Conservation (phyloP, 1,140 invertebrate genomes). For the Drosophila hydei region DNA sequence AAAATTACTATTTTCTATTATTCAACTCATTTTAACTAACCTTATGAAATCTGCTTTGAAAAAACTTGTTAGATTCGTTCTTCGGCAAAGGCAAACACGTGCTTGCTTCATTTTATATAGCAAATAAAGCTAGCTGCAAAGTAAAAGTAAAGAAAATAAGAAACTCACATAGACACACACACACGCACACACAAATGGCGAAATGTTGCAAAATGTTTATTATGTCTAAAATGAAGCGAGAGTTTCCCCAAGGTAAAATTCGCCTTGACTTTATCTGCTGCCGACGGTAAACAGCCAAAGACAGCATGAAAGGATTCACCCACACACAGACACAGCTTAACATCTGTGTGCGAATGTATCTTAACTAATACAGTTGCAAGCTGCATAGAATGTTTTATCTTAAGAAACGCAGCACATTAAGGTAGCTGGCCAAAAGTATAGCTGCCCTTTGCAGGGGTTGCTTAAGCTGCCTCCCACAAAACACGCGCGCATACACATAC, state of each 20-base stretch:
- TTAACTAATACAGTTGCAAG: constrained; percentile 14
- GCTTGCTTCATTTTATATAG: constrained; percentile 12
- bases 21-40: too few species aligned
- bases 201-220: too few species aligned
- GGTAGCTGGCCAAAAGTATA: constrained; percentile 1
- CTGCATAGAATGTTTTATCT: constrained; percentile 10
- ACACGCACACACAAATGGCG: background rate
- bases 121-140: constrained; percentile 2
- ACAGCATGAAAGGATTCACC: background rate
- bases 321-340: constrained; percentile 4
- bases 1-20: background rate
- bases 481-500: constrained; percentile 9
- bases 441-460: constrained; percentile 26
- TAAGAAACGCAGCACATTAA: constrained; percentile 12
- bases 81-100: constrained; percentile 38
- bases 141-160: constrained; percentile 3
- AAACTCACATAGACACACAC: background rate
- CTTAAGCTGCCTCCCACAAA: constrained; percentile 17
- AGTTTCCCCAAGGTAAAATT: constrained; percentile 50
- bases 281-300: constrained; percentile 46
- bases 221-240: background rate
- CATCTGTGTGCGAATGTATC: constrained; percentile 33
- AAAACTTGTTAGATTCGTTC: constrained; percentile 70
- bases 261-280: constrained; percentile 31
- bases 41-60: background rate